Conservation (phyloP, 2,888 invertebrate genomes). For the Xylophagus ater region DNA sequence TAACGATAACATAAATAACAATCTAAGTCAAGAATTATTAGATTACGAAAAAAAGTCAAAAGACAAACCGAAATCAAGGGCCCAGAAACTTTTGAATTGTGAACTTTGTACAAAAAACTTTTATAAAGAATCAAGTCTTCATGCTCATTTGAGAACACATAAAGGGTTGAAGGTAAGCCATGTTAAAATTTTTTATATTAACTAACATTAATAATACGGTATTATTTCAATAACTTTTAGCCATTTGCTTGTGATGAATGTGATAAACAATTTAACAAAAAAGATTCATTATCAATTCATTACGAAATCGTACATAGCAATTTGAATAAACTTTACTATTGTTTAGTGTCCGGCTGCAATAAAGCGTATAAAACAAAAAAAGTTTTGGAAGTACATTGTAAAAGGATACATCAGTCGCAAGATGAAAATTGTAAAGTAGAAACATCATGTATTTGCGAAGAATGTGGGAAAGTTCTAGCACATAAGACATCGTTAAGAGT, state of each 20-base stretch:
- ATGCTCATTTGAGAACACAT: conserved; percentile 12
- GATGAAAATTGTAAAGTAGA: background rate
- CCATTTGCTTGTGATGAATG: too few species aligned
- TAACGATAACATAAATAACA: background rate
- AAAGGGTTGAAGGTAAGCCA: conserved; percentile 11
- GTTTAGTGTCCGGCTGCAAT: too few species aligned
- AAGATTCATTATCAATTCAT: too few species aligned
- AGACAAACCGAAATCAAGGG: too few species aligned
- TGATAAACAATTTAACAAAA: too few species aligned
- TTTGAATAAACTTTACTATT: too few species aligned
- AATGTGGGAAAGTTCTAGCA: conserved; percentile 12
- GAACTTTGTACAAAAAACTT: conserved; percentile 7
- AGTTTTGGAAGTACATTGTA: conserved; percentile 10
- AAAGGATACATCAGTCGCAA: conserved; percentile 5
- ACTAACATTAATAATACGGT: background rate
- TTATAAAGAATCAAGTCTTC: conserved; percentile 3
- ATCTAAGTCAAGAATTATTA: too few species aligned
- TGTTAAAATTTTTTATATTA: background rate
- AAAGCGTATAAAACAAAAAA: conserved; percentile 13
- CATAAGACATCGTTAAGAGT: conserved; percentile 5
- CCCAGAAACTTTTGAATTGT: conserved; percentile 3
- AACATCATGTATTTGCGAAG: conserved; percentile 9
- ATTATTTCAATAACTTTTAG: too few species aligned
- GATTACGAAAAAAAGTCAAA: too few species aligned
- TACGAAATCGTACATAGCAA: too few species aligned